Base-by-base conservation (phyloP, 2,113 vertebrate species). In the Agelaius tricolor region DNA sequence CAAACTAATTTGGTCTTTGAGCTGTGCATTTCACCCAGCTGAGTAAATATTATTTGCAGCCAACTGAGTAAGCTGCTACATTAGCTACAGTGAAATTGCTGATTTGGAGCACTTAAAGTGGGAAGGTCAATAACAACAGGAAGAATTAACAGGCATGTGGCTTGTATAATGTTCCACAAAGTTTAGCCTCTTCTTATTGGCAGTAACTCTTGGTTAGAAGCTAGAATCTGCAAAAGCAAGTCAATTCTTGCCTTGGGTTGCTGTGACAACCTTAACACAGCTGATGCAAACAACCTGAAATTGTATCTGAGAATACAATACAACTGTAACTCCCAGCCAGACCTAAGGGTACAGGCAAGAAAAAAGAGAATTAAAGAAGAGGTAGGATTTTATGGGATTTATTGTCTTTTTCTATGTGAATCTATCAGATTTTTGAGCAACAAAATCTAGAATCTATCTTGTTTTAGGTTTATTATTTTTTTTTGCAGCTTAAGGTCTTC, bases 221-320 rank as follows among this genome's bases (percentile, higher is more conserved):
- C 15, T 37, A 30, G 31, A 83, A 75, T 77, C 84, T 88, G 78
- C 58, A 92, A 96, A 94, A 66, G 61, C 31, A 94, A 96, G 62
- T 88, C 72, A 95, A 84, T 93, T 85, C 84, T 90, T 81, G 68
- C 52, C 61, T 91, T 72, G 41, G 61, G 93, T 96, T 97, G 91
- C 96, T 95, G 94, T 97, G 96, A 90, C 95, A 97, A 97, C 87
- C 77, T 89, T 80, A 87, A 81, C 87, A 69, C 35, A 63, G 68
- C 49, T 88, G 51, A 67, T 91, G 26, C 1, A 18, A 84, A 79
- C 61, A 72, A 86, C 57, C 68, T 81, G 88, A 92, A 90, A 81
- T 46, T 81, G 35, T 57, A 41, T 68, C 65, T 41, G 57, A 93
- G 87, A 90, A 65, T 57, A 84, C n/a, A 80, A 65, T 85, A 54